Percentiles rank a stretch among this genome's conserved stretches.
phyloP scores from a whole-genome alignment of 2,797 vertebrate species.

The Danio albolineatus region DNA sequence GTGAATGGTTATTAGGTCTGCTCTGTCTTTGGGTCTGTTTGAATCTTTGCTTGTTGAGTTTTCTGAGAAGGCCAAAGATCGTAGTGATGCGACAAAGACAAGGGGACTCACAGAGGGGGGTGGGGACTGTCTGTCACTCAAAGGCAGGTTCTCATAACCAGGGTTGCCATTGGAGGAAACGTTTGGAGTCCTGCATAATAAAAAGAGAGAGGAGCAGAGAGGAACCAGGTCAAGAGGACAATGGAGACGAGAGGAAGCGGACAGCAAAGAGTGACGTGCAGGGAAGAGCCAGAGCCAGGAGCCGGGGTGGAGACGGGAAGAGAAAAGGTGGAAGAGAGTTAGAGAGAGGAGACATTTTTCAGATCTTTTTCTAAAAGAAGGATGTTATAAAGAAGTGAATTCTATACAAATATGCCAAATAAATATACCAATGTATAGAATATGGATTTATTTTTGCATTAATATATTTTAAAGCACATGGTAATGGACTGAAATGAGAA shows the following conservation, averaged over 20 bases:
- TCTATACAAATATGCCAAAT: neutral
- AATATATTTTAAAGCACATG: neutral
- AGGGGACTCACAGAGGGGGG: constrained; percentile 88
- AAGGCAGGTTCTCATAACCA: constrained; percentile 92
- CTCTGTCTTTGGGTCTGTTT: constrained; percentile 5
- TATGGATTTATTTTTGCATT: neutral
- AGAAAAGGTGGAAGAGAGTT: constrained; percentile 71
- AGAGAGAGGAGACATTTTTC: constrained; percentile 49
- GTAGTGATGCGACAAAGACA: constrained; percentile 78
- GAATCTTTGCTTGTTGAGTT: constrained; percentile 55
- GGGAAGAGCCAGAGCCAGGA: constrained; percentile 62
- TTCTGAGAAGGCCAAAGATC: constrained; percentile 71
- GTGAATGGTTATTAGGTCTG: neutral
- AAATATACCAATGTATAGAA: neutral
- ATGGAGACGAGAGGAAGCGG: constrained; percentile 71
- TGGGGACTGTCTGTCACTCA: constrained; percentile 87
- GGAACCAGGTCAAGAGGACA: constrained; percentile 68
- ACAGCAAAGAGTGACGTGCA: constrained; percentile 64
- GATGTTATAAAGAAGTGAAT: neutral
- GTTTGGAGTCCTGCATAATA: constrained; percentile 93
- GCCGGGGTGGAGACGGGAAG: constrained; percentile 73
- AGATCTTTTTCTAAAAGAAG: neutral
- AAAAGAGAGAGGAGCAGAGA: constrained; percentile 75
- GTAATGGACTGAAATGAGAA: constrained; percentile 26
- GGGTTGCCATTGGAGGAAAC: constrained; percentile 97